Conservation (phyloP, 2,113 vertebrate genomes). For the Hemicordylus capensis region DNA sequence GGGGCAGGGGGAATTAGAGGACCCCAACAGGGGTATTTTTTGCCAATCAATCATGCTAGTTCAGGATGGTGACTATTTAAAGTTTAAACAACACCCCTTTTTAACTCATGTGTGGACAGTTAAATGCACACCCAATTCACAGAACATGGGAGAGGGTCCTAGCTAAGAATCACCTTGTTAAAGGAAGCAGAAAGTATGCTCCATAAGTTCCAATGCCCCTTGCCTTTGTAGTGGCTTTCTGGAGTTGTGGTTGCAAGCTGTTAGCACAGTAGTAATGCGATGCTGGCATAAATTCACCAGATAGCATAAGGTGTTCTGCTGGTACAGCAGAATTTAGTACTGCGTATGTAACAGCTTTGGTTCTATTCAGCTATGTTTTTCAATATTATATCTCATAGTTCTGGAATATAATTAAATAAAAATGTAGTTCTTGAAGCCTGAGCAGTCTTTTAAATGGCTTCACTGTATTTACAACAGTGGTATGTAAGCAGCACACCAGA, state of each 20-base stretch:
- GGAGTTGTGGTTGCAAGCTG: background rate
- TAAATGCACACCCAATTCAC: too few relatives aligned
- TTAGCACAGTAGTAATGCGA: background rate
- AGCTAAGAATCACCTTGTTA: too few relatives aligned
- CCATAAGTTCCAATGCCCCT: too few relatives aligned
- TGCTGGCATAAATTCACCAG: background rate
- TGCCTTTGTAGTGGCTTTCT: background rate
- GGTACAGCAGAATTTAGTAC: background rate
- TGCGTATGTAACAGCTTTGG: background rate
- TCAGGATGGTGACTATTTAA: too few relatives aligned
- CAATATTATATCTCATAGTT: background rate
- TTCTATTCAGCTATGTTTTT: background rate
- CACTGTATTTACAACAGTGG: background rate
- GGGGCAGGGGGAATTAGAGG: too few relatives aligned
- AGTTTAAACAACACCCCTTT: too few relatives aligned
- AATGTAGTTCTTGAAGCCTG: background rate
- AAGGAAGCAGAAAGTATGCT: too few relatives aligned
- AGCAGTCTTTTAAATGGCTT: slow-evolving; percentile 3
- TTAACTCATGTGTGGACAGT: too few relatives aligned
- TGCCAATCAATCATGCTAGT: too few relatives aligned
- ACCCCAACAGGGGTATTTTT: too few relatives aligned
- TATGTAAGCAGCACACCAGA: background rate
- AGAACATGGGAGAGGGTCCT: too few relatives aligned
- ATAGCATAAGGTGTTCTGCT: background rate
- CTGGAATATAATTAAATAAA: slow-evolving; percentile 18